Base-by-base conservation (phyloP, 30 jellyfish, hydroid and myxozoan genomes). In the Aurelia aurita region DNA sequence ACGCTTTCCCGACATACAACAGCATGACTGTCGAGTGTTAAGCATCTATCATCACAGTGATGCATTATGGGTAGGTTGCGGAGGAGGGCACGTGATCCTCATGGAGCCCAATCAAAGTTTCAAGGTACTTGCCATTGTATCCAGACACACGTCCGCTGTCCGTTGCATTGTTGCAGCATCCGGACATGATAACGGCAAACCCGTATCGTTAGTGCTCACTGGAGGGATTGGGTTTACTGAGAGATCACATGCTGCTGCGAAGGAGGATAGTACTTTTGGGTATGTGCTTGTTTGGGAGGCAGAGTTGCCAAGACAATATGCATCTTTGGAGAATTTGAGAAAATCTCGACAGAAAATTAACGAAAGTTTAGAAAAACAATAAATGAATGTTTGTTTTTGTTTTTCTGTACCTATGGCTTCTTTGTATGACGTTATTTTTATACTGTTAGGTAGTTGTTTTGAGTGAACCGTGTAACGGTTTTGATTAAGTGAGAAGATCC, bases 11-110 rank as follows among this genome's bases (percentile, higher is more conserved):
- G 72, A 66, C 62, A 60, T 74, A 8, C 15, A 90, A 2, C 68
- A 44, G 66, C 61, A 74, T 20, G 97, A 93, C 49, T 76, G 97
- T 57, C 90, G 93, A 14, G 89, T 77, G 23, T 74, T 80, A 15
- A 43, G 90, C 72, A 22, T 93, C 21, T 72, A 80, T 61, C 89
- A 78, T 15, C 72, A 79, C 20, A 64, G 57, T 21, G 80, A 68
- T 43, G 85, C 93, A 15, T 61, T 93, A 20, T 93, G 98, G 98
- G 45, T 93, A 35, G 98, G 98, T 26, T 71, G 93, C 31, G 97
- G 96, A 26, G 91, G 96, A 34, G 98, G 98, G 1, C 96, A 93
- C 43, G 79, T 93, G 23, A 68, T 93, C 64, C 47, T 93, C 3
- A 74, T 77, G 10, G 94, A 91, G 47, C 89, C 86, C 26, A 43